Evolutionary conservation across 2,888 invertebrate species (phyloP).

Genomic region (Arrhopalites spinosus): DNA sequence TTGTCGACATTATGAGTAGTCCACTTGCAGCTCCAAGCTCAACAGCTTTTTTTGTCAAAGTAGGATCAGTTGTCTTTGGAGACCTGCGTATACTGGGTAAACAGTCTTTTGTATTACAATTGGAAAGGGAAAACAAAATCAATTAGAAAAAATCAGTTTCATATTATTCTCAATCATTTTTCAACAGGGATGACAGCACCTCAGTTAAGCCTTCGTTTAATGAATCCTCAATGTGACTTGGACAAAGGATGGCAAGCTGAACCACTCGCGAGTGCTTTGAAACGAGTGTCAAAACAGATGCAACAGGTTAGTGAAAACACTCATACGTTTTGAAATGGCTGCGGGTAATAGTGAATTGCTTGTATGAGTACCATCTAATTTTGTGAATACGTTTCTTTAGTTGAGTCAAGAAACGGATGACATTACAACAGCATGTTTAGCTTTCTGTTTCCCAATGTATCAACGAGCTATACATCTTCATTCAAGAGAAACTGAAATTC

Average conservation of each 20-base stretch:
- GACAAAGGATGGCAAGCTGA: slow-evolving; percentile 78
- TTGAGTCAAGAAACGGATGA: slow-evolving; percentile 44
- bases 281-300: slow-evolving; percentile 68
- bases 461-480: slow-evolving; percentile 54
- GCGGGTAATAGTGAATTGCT: not conserved
- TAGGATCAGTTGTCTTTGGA: slow-evolving; percentile 66
- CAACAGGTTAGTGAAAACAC: slow-evolving; percentile 58
- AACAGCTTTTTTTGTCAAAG: slow-evolving; percentile 66
- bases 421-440: slow-evolving; percentile 62
- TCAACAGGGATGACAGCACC: slow-evolving; percentile 67
- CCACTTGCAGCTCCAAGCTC: slow-evolving; percentile 77
- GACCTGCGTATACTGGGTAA: slow-evolving; percentile 19
- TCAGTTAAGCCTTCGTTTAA: slow-evolving; percentile 73
- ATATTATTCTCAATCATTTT: not conserved
- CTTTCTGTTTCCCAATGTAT: slow-evolving; percentile 77
- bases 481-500: slow-evolving; percentile 63
- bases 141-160: not conserved
- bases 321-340: too few relatives aligned
- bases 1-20: slow-evolving; percentile 72
- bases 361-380: not conserved
- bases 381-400: slow-evolving; percentile 23
- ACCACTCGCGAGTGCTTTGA: slow-evolving; percentile 67
- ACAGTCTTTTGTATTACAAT: not conserved
- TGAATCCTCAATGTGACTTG: slow-evolving; percentile 80
- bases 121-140: not conserved